These are phyloP conservation scores for Brachionus manjavacas DNA, from an alignment of 1,140 invertebrate species.

Conservation along the genomic window DNA sequence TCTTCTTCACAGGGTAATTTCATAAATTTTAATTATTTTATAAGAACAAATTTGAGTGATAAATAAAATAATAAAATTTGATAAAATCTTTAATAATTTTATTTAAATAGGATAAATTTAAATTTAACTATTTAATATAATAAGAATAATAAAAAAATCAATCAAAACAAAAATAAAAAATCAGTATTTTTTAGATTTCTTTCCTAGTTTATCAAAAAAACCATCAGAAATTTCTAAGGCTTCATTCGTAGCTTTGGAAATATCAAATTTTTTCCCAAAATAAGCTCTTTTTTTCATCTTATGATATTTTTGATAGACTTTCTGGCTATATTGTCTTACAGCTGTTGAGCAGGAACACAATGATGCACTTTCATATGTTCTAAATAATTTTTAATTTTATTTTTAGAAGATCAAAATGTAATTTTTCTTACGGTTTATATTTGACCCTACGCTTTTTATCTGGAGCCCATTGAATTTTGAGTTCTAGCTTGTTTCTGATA, in stretches of 20 bases:
- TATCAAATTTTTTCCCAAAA: neutral
- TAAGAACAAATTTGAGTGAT: neutral
- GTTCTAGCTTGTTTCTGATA: neutral
- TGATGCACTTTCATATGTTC: too few species aligned
- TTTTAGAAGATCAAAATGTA: too few species aligned
- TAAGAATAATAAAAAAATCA: neutral
- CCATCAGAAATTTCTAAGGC: neutral
- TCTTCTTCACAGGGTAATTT: neutral
- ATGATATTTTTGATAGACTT: neutral
- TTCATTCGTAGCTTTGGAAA: neutral
- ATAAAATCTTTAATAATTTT: neutral
- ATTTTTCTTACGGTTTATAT: too few species aligned
- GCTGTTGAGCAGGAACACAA: too few species aligned
- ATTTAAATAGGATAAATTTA: neutral
- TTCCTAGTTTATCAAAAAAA: neutral
- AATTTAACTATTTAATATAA: neutral
- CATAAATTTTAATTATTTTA: neutral
- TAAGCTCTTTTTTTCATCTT: neutral
- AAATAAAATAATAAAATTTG: neutral
- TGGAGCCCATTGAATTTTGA: neutral
- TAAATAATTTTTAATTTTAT: too few species aligned
- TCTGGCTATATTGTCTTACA: neutral
- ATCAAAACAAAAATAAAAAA: conserved; percentile 5
- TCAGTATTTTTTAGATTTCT: neutral
- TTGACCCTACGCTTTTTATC: neutral